Base-by-base conservation (phyloP, 1,140 invertebrate species). In the Physella acuta region DNA sequence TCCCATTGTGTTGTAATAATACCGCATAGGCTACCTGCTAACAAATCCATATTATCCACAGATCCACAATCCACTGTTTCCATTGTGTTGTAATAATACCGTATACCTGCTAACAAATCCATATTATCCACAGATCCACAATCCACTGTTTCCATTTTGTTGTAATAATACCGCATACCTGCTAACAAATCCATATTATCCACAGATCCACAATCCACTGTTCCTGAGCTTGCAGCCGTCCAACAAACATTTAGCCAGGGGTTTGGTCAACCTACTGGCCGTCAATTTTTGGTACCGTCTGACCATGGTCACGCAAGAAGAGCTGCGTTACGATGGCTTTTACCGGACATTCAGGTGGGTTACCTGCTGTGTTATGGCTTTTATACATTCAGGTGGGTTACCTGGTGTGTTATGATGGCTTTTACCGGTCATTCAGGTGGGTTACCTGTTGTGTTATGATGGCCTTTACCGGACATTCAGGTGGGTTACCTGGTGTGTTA, bases 241-340 rank as follows among this genome's bases (percentile, higher is more conserved):
- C 16, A 75, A 73, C 67, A 66, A 66, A 2, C 76, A 79, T 52
- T 66, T 80, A 62, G 80, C 78, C 5, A 68, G 71, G 55, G 80
- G 76, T 3, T 58, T 78, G 30, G 71, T 77, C 17, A 72, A 72
- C 49, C 74, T 81, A 49, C 73, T 80, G 63, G 36, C 69, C 1
- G 78, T 76, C 64, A 80, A 80, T 70, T 80, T 77, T 55, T 79
- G 78, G 79, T 78, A 75, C 59, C 63, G 76, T 1, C 71, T 79
- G 49, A 71, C 77, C 1, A 53, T 79, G 28, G 65, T 80, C 30
- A 63, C 78, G 3, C 75, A 81, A 67, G 68, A 76, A 36, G 70
- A 74, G 51, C 73, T 77, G 14, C 58, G 75, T 8, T 66, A 74
- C 30, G 80, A 81, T 60, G 80, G 80, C 5, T 80, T 81, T 67